phyloP scores from a whole-genome alignment of 2,797 vertebrate species.

The Sebastes nivosus region DNA sequence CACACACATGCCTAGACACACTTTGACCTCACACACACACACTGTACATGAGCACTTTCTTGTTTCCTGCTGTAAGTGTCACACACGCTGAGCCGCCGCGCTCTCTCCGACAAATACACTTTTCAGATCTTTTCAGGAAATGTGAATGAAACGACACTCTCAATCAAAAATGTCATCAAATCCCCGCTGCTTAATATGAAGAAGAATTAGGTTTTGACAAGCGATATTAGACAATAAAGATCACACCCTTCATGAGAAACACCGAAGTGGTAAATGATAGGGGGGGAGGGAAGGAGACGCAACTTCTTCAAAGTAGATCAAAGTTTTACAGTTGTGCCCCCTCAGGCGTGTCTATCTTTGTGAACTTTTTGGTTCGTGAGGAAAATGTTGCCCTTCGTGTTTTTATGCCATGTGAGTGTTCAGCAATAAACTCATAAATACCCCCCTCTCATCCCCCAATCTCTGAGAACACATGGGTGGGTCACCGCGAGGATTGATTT shows the following conservation, averaged over 20 bases:
- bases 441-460: not conserved
- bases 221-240: conserved; percentile 52
- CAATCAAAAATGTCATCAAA: conserved; percentile 50
- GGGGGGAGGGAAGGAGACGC: conserved; percentile 12
- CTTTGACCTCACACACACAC: conserved; percentile 14
- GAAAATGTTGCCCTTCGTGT: conserved; percentile 11
- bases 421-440: conserved; percentile 31
- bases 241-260: conserved; percentile 26
- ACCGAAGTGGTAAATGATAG: conserved; percentile 38
- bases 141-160: conserved; percentile 26
- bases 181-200: conserved; percentile 46
- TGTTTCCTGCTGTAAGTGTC: conserved; percentile 30
- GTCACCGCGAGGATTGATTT: conserved; percentile 65
- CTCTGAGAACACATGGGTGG: conserved; percentile 40
- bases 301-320: conserved; percentile 37
- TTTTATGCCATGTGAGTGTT: conserved; percentile 10
- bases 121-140: conserved; percentile 34
- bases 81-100: not conserved
- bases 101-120: not conserved
- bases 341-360: not conserved
- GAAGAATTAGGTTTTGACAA: conserved; percentile 49
- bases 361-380: conserved; percentile 1
- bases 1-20: not conserved
- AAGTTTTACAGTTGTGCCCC: conserved; percentile 21
- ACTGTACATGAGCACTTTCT: not conserved